Evolutionary conservation across 2,113 vertebrate species (phyloP).

Genomic region (Triplophysa siluroides): DNA sequence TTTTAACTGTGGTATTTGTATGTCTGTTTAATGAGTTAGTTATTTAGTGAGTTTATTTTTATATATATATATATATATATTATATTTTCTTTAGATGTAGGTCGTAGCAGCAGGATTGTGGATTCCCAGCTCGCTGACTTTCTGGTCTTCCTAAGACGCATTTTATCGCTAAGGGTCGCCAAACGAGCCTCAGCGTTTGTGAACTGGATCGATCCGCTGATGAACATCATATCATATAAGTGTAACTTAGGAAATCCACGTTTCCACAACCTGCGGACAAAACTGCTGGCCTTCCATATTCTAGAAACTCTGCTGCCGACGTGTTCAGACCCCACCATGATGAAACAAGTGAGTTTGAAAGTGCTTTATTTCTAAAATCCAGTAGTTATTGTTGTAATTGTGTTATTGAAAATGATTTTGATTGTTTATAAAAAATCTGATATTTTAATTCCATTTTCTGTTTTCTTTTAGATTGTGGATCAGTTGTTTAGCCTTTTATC

Average conservation of each 20-base stretch:
- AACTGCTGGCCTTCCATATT: conserved; percentile 78
- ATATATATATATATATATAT: background rate
- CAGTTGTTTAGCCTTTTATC: conserved; percentile 76
- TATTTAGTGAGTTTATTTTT: no score
- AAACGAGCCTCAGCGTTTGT: conserved; percentile 70
- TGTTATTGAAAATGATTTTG: no score
- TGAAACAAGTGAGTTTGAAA: conserved; percentile 68
- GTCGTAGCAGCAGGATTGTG: conserved; percentile 66
- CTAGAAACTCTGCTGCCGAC: conserved; percentile 76
- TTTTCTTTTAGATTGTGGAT: conserved; percentile 70
- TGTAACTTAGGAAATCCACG: conserved; percentile 69
- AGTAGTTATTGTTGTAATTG: no score
- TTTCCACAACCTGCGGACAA: conserved; percentile 76
- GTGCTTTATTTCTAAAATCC: background rate
- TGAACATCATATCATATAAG: conserved; percentile 75
- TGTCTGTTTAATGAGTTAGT: background rate
- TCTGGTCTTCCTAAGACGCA: conserved; percentile 77
- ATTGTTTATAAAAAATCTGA: no score
- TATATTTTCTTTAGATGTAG: conserved; percentile 39
- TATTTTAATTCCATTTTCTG: background rate
- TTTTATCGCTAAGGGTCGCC: conserved; percentile 72
- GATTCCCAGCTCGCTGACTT: conserved; percentile 80
- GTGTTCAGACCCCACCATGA: conserved; percentile 71
- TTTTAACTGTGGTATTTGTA: background rate
- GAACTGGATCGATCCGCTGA: conserved; percentile 79